Evolutionary conservation across 1,140 invertebrate genomes (phyloP), one percentile per base, ranked within the genome.

Genomic region (Adelges cooleyi): DNA sequence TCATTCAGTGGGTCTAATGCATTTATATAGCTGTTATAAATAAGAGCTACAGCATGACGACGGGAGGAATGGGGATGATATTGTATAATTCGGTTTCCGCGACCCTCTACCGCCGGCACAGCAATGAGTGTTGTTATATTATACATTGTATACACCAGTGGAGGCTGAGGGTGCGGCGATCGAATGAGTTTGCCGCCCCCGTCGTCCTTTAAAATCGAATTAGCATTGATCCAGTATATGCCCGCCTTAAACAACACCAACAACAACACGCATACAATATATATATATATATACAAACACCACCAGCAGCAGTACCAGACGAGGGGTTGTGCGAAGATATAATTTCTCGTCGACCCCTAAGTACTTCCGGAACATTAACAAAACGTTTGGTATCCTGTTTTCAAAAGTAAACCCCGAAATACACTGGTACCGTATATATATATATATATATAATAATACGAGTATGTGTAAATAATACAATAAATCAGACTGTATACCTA

Each of bases 141-240:
- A n/a, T n/a, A n/a, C n/a, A n/a, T n/a, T n/a, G n/a, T n/a, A n/a
- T n/a, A n/a, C 20, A 18, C 36, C 11, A n/a, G 15, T 2, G 18
- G 52, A 3, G 13, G 15, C 44, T 13, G 40, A 46, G 36, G 22
- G 46, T 44, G 40, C 23, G 62, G 27, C 22, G 15, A 27, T 33
- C 48, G 54, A 67, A 67, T 62, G 66, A 67, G 66, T 67, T 67
- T 59, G 22, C 53, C 46, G 22, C 13, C 53, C 53, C 40, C 29
- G 29, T 11, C 40, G 54, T 59, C 66, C 66, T 51, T 67, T 62
- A 67, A 67, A 67, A 67, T 67, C 66, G 54, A 67, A 67, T 67
- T 67, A 67, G 29, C 66, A 67, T 67, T 59, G 66, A 67, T 67
- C 54, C 44, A 38, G 15, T 56, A 6, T 25, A 25, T 13, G 15